Conservation (phyloP, 1,140 invertebrate species). For the Temnothorax nylanderi region DNA sequence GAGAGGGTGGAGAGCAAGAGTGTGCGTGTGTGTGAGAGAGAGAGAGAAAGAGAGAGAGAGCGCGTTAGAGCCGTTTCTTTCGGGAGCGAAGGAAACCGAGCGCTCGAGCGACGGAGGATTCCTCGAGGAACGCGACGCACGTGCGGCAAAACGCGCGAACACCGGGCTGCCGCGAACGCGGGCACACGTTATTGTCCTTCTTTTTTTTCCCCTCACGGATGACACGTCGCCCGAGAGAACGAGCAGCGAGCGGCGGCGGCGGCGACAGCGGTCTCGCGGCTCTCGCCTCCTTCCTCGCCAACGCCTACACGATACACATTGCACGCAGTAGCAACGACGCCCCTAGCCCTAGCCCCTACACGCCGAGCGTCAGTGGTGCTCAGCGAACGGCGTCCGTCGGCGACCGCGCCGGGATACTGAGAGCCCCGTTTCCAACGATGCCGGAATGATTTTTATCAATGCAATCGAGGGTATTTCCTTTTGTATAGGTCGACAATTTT, state of each 20-base stretch:
- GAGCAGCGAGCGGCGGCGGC: neutral
- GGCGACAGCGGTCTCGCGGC: constrained; percentile 38
- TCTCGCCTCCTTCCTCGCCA: constrained; percentile 78
- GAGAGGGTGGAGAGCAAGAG: neutral
- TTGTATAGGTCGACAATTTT: neutral
- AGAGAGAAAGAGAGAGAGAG: too few species aligned
- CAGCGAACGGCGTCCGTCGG: constrained; percentile 29
- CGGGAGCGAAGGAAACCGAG: neutral
- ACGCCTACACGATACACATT: constrained; percentile 83
- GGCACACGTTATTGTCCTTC: constrained; percentile 59
- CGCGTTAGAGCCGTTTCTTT: constrained; percentile 39
- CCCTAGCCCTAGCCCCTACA: constrained; percentile 77
- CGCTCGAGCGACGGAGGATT: constrained; percentile 9
- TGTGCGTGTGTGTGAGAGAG: neutral
- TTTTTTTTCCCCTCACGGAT: constrained; percentile 75
- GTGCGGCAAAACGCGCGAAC: neutral
- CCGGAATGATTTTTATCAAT: neutral
- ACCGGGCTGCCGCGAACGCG: neutral
- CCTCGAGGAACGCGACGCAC: neutral
- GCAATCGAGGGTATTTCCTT: neutral
- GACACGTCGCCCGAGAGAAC: constrained; percentile 36
- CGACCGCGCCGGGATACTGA: neutral
- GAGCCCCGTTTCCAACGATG: constrained; percentile 23
- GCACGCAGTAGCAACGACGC: constrained; percentile 80
- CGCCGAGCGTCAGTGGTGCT: constrained; percentile 73